Evolutionary conservation across 2,888 invertebrate genomes (phyloP).

Genomic region (Cordilura impudica): DNA sequence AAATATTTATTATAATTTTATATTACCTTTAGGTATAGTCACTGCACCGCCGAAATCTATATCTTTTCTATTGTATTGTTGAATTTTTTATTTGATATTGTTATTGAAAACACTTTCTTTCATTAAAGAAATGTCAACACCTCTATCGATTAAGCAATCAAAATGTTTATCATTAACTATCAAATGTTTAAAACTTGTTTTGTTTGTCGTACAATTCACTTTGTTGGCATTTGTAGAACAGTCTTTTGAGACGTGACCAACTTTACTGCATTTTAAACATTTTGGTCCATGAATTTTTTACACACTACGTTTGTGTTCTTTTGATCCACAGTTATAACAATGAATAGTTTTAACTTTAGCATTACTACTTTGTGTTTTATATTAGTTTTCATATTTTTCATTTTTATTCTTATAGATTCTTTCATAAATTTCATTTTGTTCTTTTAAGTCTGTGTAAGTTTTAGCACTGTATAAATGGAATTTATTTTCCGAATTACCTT

Average conservation of each 20-base stretch:
- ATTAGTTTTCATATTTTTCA: background rate
- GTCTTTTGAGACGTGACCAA: slow-evolving; percentile 24
- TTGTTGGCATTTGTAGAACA: too few species aligned
- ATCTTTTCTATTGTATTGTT: background rate
- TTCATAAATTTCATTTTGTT: slow-evolving; percentile 20
- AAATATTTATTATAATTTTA: too few species aligned
- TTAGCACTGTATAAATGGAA: slow-evolving; percentile 5
- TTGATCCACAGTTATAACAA: slow-evolving; percentile 41
- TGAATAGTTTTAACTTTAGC: slow-evolving; percentile 10
- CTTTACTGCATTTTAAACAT: background rate
- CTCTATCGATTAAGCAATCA: slow-evolving; percentile 29
- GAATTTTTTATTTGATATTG: background rate
- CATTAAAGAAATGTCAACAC: slow-evolving; percentile 27
- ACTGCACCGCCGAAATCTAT: slow-evolving; percentile 6
- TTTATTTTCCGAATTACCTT: slow-evolving; percentile 32
- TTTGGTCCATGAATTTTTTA: background rate
- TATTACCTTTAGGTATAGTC: slow-evolving; percentile 10
- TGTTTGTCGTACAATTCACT: background rate
- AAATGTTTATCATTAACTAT: background rate
- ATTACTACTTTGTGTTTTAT: background rate
- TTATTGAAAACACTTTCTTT: slow-evolving; percentile 6
- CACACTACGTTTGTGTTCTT: slow-evolving; percentile 5
- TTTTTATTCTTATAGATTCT: slow-evolving; percentile 3
- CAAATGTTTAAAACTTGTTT: slow-evolving; percentile 8
- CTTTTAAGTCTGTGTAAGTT: slow-evolving; percentile 25